These are phyloP conservation scores for Axinella damicornis DNA, from an alignment of 37 sponge, comb jelly and placozoan genomes.

Conservation along the genomic window DNA sequence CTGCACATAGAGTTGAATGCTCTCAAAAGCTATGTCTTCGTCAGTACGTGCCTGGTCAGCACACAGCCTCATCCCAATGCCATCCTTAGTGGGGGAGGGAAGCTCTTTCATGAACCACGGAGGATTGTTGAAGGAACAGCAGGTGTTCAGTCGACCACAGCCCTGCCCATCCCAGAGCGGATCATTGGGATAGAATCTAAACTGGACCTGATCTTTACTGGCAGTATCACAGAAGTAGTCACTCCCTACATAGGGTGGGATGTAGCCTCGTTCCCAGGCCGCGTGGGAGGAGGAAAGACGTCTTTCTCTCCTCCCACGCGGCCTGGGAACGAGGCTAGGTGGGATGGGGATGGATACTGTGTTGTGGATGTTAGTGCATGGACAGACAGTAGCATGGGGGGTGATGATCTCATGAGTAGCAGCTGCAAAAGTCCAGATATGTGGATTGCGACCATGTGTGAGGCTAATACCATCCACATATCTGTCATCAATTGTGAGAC, in stretches of 20 bases:
- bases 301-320: no score
- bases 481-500: background rate
- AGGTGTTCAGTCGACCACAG: conserved; percentile 32
- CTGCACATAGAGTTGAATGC: background rate
- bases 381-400: background rate
- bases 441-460: conserved; percentile 35
- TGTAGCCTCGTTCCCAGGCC: no score
- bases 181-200: conserved; percentile 23
- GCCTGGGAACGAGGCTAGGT: no score
- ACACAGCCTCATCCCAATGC: conserved; percentile 46
- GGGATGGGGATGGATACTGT: background rate
- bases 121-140: conserved; percentile 23
- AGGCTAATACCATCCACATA: conserved; percentile 46
- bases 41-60: conserved; percentile 1
- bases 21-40: background rate
- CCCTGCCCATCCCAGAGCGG: conserved; percentile 48
- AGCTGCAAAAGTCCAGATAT: conserved; percentile 50
- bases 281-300: no score
- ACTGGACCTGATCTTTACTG: background rate
- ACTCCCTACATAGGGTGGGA: background rate
- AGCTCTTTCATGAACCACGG: conserved; percentile 40
- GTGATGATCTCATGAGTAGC: conserved; percentile 7
- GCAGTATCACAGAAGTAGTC: conserved; percentile 45
- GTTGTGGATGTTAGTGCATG: conserved; percentile 14
- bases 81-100: conserved; percentile 9